Conservation (phyloP, 1,140 invertebrate genomes). For the Trinorchestia longiramus region DNA sequence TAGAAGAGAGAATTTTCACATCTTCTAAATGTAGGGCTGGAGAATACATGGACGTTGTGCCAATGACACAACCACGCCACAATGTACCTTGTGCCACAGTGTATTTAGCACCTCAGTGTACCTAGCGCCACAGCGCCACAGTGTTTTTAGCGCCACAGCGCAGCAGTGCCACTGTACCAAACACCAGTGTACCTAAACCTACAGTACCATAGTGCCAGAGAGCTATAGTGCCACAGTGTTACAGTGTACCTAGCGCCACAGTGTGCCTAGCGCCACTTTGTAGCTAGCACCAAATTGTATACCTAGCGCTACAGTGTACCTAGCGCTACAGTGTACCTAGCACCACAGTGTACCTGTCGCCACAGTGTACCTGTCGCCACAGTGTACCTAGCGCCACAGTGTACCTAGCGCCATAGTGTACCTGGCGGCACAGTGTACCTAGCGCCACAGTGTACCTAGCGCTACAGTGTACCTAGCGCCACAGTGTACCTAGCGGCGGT, state of each 20-base stretch:
- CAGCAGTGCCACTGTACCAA: background rate
- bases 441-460: background rate
- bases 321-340: too few species aligned
- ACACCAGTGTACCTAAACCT: background rate
- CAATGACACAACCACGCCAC: too few species aligned
- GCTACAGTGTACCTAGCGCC: background rate
- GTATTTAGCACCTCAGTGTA: too few species aligned
- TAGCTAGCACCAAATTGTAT: too few species aligned
- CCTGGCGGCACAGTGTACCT: background rate
- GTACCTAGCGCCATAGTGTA: background rate
- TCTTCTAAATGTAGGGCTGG: too few species aligned
- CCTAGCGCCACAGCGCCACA: too few species aligned
- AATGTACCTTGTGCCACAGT: too few species aligned
- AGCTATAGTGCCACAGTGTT: background rate
- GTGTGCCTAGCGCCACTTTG: too few species aligned
- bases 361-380: background rate
- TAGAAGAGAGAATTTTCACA: too few species aligned
- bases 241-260: background rate
- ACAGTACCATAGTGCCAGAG: background rate
- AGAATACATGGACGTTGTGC: too few species aligned
- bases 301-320: background rate
- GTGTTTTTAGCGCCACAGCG: background rate
- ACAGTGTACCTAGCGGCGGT: background rate
- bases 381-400: background rate
- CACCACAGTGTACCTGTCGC: background rate